Conservation (phyloP, 1,140 invertebrate species). For the Drosophila malerkotliana region DNA sequence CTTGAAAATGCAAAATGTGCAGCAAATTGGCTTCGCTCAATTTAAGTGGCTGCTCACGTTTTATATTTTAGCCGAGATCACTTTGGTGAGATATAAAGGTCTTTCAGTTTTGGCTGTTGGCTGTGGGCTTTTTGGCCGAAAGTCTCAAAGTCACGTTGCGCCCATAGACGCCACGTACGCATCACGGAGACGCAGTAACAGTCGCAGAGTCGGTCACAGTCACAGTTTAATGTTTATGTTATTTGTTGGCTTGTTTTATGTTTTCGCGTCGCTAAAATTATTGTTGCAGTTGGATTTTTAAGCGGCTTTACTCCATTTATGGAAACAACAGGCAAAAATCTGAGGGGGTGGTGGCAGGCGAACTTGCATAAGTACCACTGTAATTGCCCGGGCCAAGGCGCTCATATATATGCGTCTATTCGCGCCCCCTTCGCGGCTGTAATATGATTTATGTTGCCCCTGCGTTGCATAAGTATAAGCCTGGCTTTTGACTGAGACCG, state of each 20-base stretch:
- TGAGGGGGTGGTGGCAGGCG: background rate
- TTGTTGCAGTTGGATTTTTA: slow-evolving; percentile 40
- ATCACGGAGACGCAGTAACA: slow-evolving; percentile 34
- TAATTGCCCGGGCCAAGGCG: slow-evolving; percentile 58
- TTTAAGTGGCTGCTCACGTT: slow-evolving; percentile 71
- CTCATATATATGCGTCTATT: slow-evolving; percentile 22
- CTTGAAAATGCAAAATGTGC: slow-evolving; percentile 45
- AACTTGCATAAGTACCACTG: slow-evolving; percentile 29
- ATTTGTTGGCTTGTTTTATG: slow-evolving; percentile 46
- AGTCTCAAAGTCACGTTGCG: slow-evolving; percentile 59
- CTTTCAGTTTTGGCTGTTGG: slow-evolving; percentile 11
- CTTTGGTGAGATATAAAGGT: slow-evolving; percentile 32
- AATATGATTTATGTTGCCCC: slow-evolving; percentile 61
- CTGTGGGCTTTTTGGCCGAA: slow-evolving; percentile 15
- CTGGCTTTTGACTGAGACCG: slow-evolving; percentile 15
- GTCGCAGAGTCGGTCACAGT: slow-evolving; percentile 27
- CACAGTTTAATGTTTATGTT: slow-evolving; percentile 51
- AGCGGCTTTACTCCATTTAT: slow-evolving; percentile 36
- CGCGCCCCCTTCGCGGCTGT: background rate
- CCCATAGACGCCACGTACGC: slow-evolving; percentile 55
- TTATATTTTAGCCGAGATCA: slow-evolving; percentile 50
- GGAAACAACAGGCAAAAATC: slow-evolving; percentile 5
- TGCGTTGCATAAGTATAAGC: slow-evolving; percentile 62
- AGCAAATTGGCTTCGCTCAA: slow-evolving; percentile 41
- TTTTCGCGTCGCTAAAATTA: slow-evolving; percentile 37